A percentile compares a stretch with the other conserved stretches of the same genome.
Evolutionary conservation across 2,888 invertebrate genomes (phyloP).

Genomic region (Holacanthella duospinosa): DNA sequence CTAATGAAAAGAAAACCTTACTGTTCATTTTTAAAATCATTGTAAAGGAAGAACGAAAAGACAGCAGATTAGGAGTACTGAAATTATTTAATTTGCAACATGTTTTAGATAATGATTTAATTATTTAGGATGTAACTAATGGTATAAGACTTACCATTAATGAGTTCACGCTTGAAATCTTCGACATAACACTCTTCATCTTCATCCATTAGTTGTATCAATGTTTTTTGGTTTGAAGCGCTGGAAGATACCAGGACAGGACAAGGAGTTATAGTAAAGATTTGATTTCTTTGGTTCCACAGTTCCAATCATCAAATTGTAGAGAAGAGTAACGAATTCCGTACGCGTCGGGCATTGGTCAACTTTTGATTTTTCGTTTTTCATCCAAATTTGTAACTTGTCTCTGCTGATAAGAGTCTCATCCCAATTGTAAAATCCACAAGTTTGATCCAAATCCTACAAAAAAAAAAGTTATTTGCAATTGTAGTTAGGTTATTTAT

Average conservation of each 20-base stretch:
- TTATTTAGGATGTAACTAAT: too few relatives aligned
- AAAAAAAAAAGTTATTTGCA: constrained; percentile 7
- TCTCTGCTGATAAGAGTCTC: constrained; percentile 14
- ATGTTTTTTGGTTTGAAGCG: too few relatives aligned
- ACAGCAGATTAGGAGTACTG: too few relatives aligned
- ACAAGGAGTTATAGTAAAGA: neutral
- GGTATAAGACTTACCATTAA: too few relatives aligned
- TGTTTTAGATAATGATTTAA: too few relatives aligned
- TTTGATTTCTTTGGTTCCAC: neutral
- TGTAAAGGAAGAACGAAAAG: too few relatives aligned
- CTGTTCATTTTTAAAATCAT: too few relatives aligned
- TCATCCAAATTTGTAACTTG: constrained; percentile 22
- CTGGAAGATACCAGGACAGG: neutral
- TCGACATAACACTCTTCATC: too few relatives aligned
- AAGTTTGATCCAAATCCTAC: constrained; percentile 20
- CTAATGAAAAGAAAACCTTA: too few relatives aligned
- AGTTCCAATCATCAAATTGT: constrained; percentile 17
- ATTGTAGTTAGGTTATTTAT: neutral
- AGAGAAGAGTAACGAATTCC: constrained; percentile 10
- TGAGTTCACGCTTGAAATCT: too few relatives aligned
- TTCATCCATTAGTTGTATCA: too few relatives aligned
- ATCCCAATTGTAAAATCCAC: constrained; percentile 17
- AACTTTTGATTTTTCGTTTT: constrained; percentile 11
- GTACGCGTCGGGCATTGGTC: constrained; percentile 4
- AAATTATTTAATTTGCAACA: too few relatives aligned